These are phyloP conservation scores for Eupithecia inturbata DNA, from an alignment of 2,888 invertebrate species.

Conservation along the genomic window DNA sequence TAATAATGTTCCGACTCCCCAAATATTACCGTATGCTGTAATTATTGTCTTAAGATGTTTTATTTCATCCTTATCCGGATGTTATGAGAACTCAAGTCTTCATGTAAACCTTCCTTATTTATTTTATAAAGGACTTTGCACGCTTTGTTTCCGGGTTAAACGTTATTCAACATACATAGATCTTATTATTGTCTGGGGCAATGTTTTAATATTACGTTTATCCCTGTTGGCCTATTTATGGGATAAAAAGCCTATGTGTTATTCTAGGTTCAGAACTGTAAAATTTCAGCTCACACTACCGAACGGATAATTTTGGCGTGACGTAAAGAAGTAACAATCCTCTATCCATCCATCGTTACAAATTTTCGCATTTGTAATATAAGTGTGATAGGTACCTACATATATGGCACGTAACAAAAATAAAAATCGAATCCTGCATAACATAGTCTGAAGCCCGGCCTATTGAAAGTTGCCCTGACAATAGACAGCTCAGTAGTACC, in stretches of 20 bases:
- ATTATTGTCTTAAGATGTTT: constrained; percentile 51
- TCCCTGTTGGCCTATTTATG: neutral
- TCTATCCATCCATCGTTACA: too few relatives aligned
- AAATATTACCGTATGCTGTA: constrained; percentile 52
- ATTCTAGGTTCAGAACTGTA: too few relatives aligned
- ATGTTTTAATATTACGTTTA: neutral
- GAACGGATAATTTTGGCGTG: too few relatives aligned
- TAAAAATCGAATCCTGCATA: neutral
- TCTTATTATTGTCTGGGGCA: neutral
- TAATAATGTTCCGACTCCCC: constrained; percentile 63
- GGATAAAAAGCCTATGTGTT: neutral
- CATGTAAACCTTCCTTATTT: constrained; percentile 2
- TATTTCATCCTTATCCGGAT: constrained; percentile 27
- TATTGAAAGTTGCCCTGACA: neutral
- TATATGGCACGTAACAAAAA: neutral
- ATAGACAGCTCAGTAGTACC: neutral
- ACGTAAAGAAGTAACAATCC: too few relatives aligned
- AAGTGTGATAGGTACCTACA: too few relatives aligned
- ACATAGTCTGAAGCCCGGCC: neutral
- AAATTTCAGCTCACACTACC: too few relatives aligned
- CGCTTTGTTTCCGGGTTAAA: neutral
- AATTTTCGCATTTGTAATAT: neutral
- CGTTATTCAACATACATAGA: too few relatives aligned
- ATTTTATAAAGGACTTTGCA: neutral
- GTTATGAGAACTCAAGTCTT: constrained; percentile 16